Conservation (phyloP, 2,797 vertebrate species). For the Anomalospiza imberbis region DNA sequence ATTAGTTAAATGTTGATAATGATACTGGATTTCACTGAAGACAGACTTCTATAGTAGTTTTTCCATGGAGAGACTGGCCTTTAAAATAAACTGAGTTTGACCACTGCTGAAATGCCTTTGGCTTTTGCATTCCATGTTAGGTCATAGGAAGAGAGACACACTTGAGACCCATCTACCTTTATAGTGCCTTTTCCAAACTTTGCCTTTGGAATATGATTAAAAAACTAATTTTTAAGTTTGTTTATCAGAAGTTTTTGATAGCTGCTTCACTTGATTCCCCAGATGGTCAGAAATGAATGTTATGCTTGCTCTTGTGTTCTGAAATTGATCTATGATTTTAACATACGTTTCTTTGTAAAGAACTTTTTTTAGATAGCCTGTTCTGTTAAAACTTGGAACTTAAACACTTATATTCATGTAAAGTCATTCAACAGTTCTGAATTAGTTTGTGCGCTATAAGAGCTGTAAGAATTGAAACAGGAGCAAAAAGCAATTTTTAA, state of each 20-base stretch:
- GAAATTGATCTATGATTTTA: not conserved
- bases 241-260: not conserved
- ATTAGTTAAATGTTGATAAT: not conserved
- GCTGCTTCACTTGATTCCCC: not conserved
- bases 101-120: not conserved
- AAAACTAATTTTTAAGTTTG: not conserved
- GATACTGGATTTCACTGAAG: not conserved
- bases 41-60: not conserved
- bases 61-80: not conserved
- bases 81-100: not conserved
- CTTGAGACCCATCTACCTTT: not conserved
- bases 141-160: fast-evolving
- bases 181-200: not conserved
- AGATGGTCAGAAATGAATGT: not conserved
- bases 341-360: not conserved
- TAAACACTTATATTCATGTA: not conserved
- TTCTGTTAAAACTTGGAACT: not conserved
- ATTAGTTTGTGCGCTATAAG: not conserved
- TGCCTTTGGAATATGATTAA: not conserved
- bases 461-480: not conserved
- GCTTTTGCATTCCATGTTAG: not conserved
- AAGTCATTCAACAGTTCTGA: not conserved
- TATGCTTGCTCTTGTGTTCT: not conserved
- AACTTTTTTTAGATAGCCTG: not conserved
- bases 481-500: not conserved